phyloP scores from a whole-genome alignment of 2,113 vertebrate species.

The Struthidea cinerea region DNA sequence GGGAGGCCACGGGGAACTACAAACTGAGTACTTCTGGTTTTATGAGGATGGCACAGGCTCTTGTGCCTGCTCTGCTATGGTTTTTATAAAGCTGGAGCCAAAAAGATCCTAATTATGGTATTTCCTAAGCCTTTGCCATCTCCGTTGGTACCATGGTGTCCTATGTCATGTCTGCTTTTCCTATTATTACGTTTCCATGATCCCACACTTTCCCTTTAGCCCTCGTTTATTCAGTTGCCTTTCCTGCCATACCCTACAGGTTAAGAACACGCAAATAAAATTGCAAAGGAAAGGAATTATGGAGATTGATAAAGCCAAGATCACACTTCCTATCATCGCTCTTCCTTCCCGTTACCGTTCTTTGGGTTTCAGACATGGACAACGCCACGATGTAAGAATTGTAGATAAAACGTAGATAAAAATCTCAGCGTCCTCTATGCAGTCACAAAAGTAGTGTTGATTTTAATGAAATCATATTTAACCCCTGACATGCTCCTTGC shows the following conservation, averaged over 20 bases:
- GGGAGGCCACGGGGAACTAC: not conserved
- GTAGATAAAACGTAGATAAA: not conserved
- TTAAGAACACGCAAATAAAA: not conserved
- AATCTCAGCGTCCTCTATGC: not conserved
- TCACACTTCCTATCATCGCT: accelerated
- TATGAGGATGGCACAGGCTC: not conserved
- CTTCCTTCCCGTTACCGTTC: not conserved
- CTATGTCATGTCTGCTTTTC: not conserved
- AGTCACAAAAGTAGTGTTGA: not conserved
- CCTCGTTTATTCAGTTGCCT: not conserved
- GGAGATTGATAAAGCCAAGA: not conserved
- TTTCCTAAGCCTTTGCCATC: not conserved
- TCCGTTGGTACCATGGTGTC: not conserved
- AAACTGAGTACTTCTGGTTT: not conserved
- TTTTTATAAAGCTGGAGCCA: not conserved
- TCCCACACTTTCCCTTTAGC: not conserved
- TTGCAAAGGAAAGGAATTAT: not conserved
- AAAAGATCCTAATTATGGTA: not conserved
- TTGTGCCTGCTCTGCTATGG: not conserved
- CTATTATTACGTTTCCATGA: accelerated
- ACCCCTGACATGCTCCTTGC: not conserved
- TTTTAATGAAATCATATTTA: not conserved
- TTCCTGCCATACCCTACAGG: not conserved
- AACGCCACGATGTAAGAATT: accelerated
- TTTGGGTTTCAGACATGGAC: accelerated